Percentiles rank a stretch among this genome's conserved stretches.
phyloP scores from a whole-genome alignment of 53 echinoderm and acorn worm genomes.

The Luidia sarsii region DNA sequence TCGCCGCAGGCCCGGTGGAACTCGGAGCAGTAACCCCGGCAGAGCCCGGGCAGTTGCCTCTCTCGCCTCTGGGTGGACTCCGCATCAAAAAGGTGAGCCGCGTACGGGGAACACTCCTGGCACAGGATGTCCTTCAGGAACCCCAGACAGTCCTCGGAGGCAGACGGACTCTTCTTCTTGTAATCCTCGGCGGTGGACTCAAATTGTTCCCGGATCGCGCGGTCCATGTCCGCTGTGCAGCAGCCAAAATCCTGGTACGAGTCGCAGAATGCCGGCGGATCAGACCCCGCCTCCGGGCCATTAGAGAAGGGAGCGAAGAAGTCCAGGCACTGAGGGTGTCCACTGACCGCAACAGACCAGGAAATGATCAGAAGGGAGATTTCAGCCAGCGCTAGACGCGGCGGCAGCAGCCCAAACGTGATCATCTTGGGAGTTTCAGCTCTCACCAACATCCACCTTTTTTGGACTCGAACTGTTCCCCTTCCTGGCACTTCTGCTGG shows the following conservation, averaged over 20 bases:
- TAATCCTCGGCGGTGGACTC: neutral
- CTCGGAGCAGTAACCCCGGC: conserved; percentile 69
- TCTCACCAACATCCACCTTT: too few relatives aligned
- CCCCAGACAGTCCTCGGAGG: conserved; percentile 48
- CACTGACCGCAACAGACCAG: neutral
- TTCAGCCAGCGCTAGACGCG: too few relatives aligned
- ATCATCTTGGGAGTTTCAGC: too few relatives aligned
- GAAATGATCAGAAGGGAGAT: too few relatives aligned
- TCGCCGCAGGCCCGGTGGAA: conserved; percentile 74
- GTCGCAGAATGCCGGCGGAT: conserved; percentile 60
- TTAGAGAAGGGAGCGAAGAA: conserved; percentile 80
- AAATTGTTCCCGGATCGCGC: conserved; percentile 18
- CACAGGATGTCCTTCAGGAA: conserved; percentile 84
- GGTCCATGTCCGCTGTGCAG: conserved; percentile 61
- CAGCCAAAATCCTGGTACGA: conserved; percentile 76
- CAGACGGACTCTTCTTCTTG: neutral
- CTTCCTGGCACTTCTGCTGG: too few relatives aligned
- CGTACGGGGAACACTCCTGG: conserved; percentile 96
- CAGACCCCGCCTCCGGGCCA: neutral
- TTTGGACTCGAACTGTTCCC: too few relatives aligned
- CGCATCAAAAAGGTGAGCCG: conserved; percentile 85
- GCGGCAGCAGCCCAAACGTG: too few relatives aligned
- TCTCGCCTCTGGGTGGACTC: conserved; percentile 48
- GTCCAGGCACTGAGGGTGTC: conserved; percentile 87
- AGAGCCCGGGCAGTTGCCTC: conserved; percentile 85